These are phyloP conservation scores for Haliclona indistincta DNA, from an alignment of 37 sponge, comb jelly and placozoan genomes.

Conservation along the genomic window DNA sequence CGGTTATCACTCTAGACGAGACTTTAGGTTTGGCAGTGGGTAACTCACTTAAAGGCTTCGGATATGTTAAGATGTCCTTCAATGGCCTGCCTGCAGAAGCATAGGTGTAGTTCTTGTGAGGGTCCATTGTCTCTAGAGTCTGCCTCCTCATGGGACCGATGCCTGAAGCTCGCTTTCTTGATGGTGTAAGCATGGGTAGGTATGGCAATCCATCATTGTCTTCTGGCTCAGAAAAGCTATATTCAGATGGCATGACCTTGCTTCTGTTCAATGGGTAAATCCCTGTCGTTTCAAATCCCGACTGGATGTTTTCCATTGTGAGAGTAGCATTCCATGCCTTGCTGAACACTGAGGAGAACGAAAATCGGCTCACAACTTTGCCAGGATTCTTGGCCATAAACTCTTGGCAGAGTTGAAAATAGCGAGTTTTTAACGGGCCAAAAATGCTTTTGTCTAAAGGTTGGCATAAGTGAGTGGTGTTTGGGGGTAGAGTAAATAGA, in stretches of 20 bases:
- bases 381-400: background rate
- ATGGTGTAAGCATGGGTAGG: no score
- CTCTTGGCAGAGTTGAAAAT: background rate
- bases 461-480: conserved; percentile 22
- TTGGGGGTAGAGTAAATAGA: conserved; percentile 26
- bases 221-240: no score
- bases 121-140: no score
- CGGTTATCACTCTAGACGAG: background rate
- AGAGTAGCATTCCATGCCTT: conserved; percentile 5
- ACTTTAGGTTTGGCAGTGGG: background rate
- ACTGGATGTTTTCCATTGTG: conserved; percentile 6
- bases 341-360: background rate
- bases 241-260: background rate
- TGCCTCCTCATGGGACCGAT: no score
- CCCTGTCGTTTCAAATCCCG: background rate
- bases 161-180: no score
- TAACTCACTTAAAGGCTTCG: background rate
- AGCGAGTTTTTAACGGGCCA: background rate
- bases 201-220: background rate
- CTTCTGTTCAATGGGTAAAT: conserved; percentile 1
- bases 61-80: no score
- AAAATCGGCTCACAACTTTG: background rate
- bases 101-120: no score
- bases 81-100: no score
- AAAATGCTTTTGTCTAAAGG: background rate